Percentiles rank a stretch among this genome's conserved stretches.
Evolutionary conservation across 2,797 vertebrate species (phyloP).

Genomic region (Molossus alvarezi): DNA sequence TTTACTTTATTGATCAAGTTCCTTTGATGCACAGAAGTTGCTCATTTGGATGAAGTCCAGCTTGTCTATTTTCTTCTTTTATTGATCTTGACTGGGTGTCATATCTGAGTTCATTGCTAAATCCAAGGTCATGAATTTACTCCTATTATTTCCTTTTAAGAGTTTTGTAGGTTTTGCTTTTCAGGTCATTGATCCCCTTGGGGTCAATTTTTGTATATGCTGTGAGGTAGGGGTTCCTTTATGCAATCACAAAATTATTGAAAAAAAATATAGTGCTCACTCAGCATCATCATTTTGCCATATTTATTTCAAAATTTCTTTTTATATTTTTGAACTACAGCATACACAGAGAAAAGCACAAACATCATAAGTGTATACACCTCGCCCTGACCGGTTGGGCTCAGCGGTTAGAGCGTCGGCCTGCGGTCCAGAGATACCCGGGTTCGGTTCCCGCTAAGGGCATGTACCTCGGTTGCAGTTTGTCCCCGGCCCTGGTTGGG

Average conservation of each 20-base stretch:
- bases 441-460: no score
- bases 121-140: not conserved
- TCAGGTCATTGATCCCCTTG: not conserved
- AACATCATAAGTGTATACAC: fast-evolving
- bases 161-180: not conserved
- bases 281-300: not conserved
- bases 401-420: no score
- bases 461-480: no score
- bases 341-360: not conserved
- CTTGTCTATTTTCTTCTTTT: not conserved
- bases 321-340: not conserved
- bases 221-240: not conserved
- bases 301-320: not conserved
- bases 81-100: not conserved
- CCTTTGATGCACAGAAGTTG: not conserved
- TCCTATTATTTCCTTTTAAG: not conserved
- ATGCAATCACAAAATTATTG: not conserved
- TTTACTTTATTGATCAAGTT: not conserved
- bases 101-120: not conserved
- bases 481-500: no score
- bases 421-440: no score
- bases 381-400: not conserved
- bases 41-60: not conserved
- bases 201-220: not conserved
- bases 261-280: not conserved